These are phyloP conservation scores for Hafferia zeledoni DNA, from an alignment of 2,797 vertebrate genomes.

Conservation along the genomic window DNA sequence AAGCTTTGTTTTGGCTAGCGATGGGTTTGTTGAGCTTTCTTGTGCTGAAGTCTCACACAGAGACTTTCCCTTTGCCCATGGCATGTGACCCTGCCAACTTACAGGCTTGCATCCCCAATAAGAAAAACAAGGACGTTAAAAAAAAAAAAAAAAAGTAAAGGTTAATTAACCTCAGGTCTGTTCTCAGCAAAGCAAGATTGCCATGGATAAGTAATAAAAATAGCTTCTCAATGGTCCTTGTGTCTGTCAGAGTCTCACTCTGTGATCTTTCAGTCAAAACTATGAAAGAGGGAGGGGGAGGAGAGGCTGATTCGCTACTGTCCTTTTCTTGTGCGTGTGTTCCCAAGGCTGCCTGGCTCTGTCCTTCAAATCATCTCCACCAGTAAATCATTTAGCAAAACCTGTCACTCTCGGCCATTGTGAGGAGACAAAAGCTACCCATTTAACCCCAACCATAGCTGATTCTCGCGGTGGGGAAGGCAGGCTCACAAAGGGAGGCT, in stretches of 20 bases:
- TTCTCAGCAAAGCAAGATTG: conserved; percentile 52
- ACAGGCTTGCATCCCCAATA: background rate
- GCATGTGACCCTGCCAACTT: conserved; percentile 35
- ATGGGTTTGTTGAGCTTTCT: conserved; percentile 4
- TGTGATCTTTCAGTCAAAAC: conserved; percentile 69
- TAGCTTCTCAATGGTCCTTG: conserved; percentile 61
- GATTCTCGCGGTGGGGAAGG: conserved; percentile 67
- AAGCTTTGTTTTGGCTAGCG: conserved; percentile 46
- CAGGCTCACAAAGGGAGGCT: conserved; percentile 55
- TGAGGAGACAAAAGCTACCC: conserved; percentile 71
- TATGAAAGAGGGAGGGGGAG: background rate
- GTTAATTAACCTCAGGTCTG: conserved; percentile 62
- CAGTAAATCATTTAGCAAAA: conserved; percentile 75
- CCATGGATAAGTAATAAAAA: conserved; percentile 64
- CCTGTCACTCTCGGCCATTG: conserved; percentile 69
- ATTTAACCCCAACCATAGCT: conserved; percentile 75
- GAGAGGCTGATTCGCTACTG: conserved; percentile 49
- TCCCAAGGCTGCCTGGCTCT: conserved; percentile 66
- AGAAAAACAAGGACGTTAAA: background rate
- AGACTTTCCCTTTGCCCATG: conserved; percentile 23
- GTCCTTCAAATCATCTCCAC: conserved; percentile 71
- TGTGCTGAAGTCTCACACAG: background rate
- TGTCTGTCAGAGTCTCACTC: conserved; percentile 43
- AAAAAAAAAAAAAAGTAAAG: background rate
- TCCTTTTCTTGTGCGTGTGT: conserved; percentile 43